phyloP scores from a whole-genome alignment of 2,888 invertebrate genomes.

The Lycaena phlaeas region DNA sequence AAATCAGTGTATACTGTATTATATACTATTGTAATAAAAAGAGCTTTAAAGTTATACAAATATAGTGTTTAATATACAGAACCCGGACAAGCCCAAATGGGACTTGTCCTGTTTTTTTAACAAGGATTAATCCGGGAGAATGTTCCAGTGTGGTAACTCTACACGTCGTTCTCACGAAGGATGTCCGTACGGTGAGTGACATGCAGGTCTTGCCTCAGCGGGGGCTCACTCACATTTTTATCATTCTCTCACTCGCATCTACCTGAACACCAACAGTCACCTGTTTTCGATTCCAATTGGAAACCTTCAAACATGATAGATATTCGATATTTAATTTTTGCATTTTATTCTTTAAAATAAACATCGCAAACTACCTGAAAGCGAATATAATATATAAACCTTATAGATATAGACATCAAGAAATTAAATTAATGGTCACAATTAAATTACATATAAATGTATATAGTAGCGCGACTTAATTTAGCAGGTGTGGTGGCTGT shows the following conservation, averaged over 20 bases:
- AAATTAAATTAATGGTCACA: neutral
- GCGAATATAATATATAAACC: no score
- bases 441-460: no score
- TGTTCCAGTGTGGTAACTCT: neutral
- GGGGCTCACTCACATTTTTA: constrained; percentile 44
- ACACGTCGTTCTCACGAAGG: constrained; percentile 22
- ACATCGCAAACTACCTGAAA: no score
- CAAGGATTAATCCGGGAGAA: neutral
- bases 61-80: no score
- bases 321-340: neutral
- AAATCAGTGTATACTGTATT: no score
- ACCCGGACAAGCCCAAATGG: no score
- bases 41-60: no score
- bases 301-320: neutral
- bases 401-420: no score
- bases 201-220: constrained; percentile 41
- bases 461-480: no score
- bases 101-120: neutral
- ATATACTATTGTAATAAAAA: no score
- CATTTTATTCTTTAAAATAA: no score
- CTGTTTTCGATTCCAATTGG: neutral
- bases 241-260: constrained; percentile 49
- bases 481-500: no score
- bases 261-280: constrained; percentile 14
- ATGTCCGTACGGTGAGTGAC: constrained; percentile 47